Evolutionary conservation across 2,797 vertebrate species (phyloP).

Genomic region (Periophthalmus magnuspinnatus): DNA sequence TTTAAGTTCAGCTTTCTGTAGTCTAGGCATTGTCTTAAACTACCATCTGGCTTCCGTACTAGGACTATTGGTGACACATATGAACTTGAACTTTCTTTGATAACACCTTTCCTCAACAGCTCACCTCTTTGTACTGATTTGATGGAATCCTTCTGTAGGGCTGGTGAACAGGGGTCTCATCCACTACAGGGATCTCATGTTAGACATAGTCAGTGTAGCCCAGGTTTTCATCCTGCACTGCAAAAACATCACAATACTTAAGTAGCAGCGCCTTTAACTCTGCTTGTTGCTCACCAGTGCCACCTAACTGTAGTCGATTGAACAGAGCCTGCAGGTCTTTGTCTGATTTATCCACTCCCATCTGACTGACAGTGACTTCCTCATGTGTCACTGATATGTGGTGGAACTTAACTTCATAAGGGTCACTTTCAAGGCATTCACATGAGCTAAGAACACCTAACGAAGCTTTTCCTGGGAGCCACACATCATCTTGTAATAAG

Average conservation of each 20-base stretch:
- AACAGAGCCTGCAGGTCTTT: too few relatives aligned
- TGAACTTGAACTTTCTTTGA: not conserved
- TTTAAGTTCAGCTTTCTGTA: slow-evolving; percentile 9
- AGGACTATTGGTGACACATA: slow-evolving; percentile 7
- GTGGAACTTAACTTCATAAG: too few relatives aligned
- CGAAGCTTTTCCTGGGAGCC: not conserved
- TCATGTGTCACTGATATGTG: too few relatives aligned
- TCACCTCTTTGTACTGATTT: slow-evolving; percentile 14
- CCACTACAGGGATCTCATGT: slow-evolving; percentile 24
- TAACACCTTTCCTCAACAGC: not conserved
- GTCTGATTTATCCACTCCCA: too few relatives aligned
- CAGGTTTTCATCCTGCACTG: slow-evolving; percentile 18
- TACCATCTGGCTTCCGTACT: not conserved
- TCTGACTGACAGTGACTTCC: too few relatives aligned
- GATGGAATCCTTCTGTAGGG: slow-evolving; percentile 10
- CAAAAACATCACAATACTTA: too few relatives aligned
- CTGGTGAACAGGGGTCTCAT: slow-evolving; percentile 17
- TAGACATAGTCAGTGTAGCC: slow-evolving; percentile 15
- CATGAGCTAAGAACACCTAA: slow-evolving; percentile 1
- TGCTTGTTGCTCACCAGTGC: too few relatives aligned
- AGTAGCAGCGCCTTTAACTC: too few relatives aligned
- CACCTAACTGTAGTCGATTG: too few relatives aligned
- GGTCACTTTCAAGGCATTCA: too few relatives aligned
- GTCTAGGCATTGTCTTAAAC: not conserved
- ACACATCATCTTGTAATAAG: slow-evolving; percentile 14